phyloP scores from a whole-genome alignment of 2,888 invertebrate species.

The Drosophila leonis region DNA sequence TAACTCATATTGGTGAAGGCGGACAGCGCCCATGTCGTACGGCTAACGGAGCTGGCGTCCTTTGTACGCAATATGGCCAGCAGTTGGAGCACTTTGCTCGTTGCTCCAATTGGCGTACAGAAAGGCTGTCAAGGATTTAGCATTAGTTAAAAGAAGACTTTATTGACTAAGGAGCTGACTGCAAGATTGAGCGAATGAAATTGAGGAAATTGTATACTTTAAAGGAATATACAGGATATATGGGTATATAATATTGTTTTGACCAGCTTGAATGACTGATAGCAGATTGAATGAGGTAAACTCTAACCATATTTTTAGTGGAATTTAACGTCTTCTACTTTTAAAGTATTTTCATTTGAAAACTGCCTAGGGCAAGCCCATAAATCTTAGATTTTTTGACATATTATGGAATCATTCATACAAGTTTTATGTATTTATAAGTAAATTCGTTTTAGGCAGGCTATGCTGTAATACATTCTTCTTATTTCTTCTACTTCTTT shows the following conservation, averaged over 20 bases:
- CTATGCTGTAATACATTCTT: background rate
- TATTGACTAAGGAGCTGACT: background rate
- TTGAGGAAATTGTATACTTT: no score
- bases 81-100: constrained; percentile 93
- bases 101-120: constrained; percentile 90
- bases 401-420: background rate
- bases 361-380: background rate
- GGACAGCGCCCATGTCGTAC: constrained; percentile 93
- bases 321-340: background rate
- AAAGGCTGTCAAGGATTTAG: constrained; percentile 76
- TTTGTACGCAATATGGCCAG: constrained; percentile 89
- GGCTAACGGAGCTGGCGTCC: constrained; percentile 92
- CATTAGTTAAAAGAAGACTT: background rate
- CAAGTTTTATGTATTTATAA: background rate
- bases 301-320: background rate
- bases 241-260: background rate
- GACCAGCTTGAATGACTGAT: background rate
- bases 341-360: background rate
- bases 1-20: constrained; percentile 92
- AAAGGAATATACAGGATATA: no score
- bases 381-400: background rate
- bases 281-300: background rate
- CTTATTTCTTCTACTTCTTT: background rate
- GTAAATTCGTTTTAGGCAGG: background rate
- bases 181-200: no score